Conservation (phyloP, 1,140 invertebrate species). For the Oryctes rhinoceros region DNA sequence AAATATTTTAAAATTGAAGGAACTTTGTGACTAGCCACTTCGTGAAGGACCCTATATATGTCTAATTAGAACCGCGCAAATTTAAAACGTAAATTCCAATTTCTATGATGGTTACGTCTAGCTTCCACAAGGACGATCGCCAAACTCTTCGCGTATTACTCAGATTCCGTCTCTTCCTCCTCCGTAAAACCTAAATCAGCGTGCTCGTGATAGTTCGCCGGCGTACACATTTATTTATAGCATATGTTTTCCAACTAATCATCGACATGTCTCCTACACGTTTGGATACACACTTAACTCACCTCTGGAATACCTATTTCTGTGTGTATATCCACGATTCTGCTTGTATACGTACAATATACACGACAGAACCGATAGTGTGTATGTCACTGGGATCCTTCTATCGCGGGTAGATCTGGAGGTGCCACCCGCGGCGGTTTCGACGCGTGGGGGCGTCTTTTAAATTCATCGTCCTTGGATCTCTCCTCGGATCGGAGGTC, state of each 20-base stretch:
- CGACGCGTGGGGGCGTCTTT: conserved; percentile 33
- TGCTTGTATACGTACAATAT: conserved; percentile 17
- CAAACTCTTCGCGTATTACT: background rate
- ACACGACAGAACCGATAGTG: conserved; percentile 35
- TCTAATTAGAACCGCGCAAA: too few relatives aligned
- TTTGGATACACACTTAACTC: conserved; percentile 21
- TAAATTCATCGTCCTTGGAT: conserved; percentile 25
- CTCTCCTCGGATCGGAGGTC: conserved; percentile 2
- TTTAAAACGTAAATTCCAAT: too few relatives aligned
- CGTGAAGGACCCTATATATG: too few relatives aligned
- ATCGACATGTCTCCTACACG: conserved; percentile 40
- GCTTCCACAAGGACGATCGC: background rate
- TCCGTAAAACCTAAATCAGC: background rate
- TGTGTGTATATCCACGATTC: conserved; percentile 9
- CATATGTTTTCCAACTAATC: conserved; percentile 33
- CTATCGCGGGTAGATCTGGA: conserved; percentile 33
- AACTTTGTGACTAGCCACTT: too few relatives aligned
- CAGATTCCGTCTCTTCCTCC: background rate
- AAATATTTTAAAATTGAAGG: too few relatives aligned
- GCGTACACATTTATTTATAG: conserved; percentile 22
- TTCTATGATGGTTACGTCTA: background rate
- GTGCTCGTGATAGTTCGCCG: background rate
- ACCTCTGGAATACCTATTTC: background rate
- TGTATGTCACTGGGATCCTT: conserved; percentile 23
- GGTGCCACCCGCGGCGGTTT: conserved; percentile 38